Conservation (phyloP, 2,888 invertebrate genomes). For the Sturmia bella region DNA sequence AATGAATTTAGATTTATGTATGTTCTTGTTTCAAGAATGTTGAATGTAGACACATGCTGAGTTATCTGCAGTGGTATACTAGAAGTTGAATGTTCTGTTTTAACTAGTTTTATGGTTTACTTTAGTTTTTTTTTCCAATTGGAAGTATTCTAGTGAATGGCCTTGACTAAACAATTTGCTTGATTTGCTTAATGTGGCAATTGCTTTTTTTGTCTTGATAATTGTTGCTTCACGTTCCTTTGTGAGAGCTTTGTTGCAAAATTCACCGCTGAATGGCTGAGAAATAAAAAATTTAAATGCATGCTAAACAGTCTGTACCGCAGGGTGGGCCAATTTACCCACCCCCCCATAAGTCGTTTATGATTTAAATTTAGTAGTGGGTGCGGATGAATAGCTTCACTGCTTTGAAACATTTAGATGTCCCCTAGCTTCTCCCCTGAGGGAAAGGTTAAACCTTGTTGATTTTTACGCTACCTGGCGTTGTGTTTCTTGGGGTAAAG, state of each 20-base stretch:
- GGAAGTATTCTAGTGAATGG: slow-evolving; percentile 41
- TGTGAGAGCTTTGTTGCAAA: not conserved
- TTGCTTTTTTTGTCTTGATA: not conserved
- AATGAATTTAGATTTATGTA: slow-evolving; percentile 67
- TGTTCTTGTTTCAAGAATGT: slow-evolving; percentile 40
- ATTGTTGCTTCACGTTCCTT: slow-evolving; percentile 1
- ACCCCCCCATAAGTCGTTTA: too few relatives aligned
- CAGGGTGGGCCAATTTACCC: too few relatives aligned
- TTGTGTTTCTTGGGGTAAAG: too few relatives aligned
- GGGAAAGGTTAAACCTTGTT: too few relatives aligned
- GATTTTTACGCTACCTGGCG: too few relatives aligned
- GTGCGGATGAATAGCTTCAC: too few relatives aligned
- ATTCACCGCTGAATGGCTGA: not conserved
- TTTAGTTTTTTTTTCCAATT: slow-evolving; percentile 11
- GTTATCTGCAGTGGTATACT: not conserved
- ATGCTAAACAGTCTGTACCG: too few relatives aligned
- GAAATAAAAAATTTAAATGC: not conserved
- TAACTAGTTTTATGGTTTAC: slow-evolving; percentile 55
- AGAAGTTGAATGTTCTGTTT: slow-evolving; percentile 29
- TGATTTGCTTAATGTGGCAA: slow-evolving; percentile 45
- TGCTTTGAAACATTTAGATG: too few relatives aligned
- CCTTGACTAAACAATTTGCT: slow-evolving; percentile 54
- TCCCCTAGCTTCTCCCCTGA: too few relatives aligned
- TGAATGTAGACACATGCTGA: slow-evolving; percentile 15
- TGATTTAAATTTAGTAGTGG: too few relatives aligned